These are phyloP conservation scores for Druon quercuslanigerum DNA, from an alignment of 1,140 invertebrate genomes.

Conservation along the genomic window DNA sequence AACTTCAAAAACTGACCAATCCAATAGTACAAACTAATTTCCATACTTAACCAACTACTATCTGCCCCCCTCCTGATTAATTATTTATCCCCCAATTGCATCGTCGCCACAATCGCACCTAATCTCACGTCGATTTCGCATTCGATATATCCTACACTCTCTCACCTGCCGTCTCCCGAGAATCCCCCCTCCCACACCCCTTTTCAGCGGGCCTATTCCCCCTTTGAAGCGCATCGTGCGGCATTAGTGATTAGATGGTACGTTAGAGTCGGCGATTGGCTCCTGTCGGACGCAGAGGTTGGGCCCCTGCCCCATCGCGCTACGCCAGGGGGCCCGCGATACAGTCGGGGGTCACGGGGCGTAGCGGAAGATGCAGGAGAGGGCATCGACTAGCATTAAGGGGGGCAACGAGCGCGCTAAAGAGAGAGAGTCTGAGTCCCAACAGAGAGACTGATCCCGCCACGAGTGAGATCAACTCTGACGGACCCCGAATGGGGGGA, in stretches of 20 bases:
- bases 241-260: constrained; percentile 70
- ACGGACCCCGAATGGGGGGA: constrained; percentile 32
- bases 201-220: constrained; percentile 32
- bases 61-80: background rate
- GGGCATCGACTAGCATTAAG: constrained; percentile 45
- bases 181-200: constrained; percentile 40
- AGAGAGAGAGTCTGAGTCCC: constrained; percentile 33
- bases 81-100: background rate
- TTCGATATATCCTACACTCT: constrained; percentile 23
- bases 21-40: too few species aligned
- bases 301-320: constrained; percentile 65
- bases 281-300: constrained; percentile 66
- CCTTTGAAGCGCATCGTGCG: constrained; percentile 41
- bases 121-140: constrained; percentile 35
- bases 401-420: constrained; percentile 37
- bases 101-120: background rate
- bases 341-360: constrained; percentile 62
- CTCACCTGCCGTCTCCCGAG: background rate
- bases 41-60: background rate
- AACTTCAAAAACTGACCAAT: background rate
- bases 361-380: constrained; percentile 52
- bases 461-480: constrained; percentile 1
- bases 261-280: constrained; percentile 71
- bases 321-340: constrained; percentile 61
- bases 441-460: constrained; percentile 3